Evolutionary conservation across 2,797 vertebrate genomes (phyloP).

Genomic region (Apogon hyalosoma): DNA sequence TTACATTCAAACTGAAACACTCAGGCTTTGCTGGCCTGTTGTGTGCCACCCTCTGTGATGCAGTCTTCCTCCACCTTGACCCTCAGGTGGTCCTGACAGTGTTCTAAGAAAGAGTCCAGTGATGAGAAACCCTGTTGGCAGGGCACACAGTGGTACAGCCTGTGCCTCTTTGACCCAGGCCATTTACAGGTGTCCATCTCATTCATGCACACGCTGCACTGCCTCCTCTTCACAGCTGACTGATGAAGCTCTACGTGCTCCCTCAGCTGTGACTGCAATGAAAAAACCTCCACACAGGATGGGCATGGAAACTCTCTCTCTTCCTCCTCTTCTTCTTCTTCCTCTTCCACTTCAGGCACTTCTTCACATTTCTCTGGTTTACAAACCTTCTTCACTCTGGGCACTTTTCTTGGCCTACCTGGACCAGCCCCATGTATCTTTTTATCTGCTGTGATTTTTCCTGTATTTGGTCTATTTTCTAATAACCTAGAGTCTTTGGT

Average conservation of each 20-base stretch:
- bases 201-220: slow-evolving; percentile 79
- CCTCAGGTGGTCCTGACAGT: slow-evolving; percentile 83
- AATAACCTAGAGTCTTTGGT: slow-evolving; percentile 34
- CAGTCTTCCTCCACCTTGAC: slow-evolving; percentile 74
- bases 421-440: slow-evolving; percentile 25
- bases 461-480: slow-evolving; percentile 38
- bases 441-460: not conserved
- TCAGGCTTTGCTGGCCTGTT: slow-evolving; percentile 54
- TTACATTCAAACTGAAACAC: slow-evolving; percentile 29
- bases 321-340: slow-evolving; percentile 28
- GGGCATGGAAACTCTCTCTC: slow-evolving; percentile 81
- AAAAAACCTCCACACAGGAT: slow-evolving; percentile 81
- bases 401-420: slow-evolving; percentile 46
- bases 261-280: slow-evolving; percentile 66
- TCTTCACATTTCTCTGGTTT: slow-evolving; percentile 7
- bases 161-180: slow-evolving; percentile 53
- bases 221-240: slow-evolving; percentile 47
- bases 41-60: slow-evolving; percentile 34
- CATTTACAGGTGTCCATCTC: slow-evolving; percentile 70
- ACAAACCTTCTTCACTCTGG: not conserved
- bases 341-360: slow-evolving; percentile 33
- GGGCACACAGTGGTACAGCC: slow-evolving; percentile 83
- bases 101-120: slow-evolving; percentile 79
- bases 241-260: slow-evolving; percentile 79
- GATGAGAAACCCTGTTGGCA: slow-evolving; percentile 79